Conservation (phyloP, 2,888 invertebrate species). For the Hemicrepidius hirtus region DNA sequence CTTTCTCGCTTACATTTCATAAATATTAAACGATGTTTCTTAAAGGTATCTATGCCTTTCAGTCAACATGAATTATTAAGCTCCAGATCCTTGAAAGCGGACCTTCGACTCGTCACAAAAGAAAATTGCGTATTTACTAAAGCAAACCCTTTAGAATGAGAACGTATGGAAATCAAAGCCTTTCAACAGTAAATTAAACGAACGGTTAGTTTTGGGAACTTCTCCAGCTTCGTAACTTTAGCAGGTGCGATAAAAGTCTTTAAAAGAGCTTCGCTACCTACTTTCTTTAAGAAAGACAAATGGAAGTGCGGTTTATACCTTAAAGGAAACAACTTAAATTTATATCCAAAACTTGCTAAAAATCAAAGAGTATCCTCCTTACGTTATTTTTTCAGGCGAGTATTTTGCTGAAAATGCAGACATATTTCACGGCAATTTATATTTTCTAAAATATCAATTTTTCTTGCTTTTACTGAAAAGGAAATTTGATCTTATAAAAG, state of each 20-base stretch:
- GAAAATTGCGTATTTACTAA: not conserved
- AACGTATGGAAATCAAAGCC: not conserved
- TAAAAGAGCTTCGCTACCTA: not conserved
- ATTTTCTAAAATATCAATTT: slow-evolving; percentile 1
- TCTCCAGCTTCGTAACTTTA: not conserved
- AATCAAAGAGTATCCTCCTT: not conserved
- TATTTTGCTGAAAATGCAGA: too few species aligned
- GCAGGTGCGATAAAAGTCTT: slow-evolving; percentile 14
- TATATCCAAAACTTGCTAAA: not conserved
- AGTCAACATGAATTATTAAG: slow-evolving; percentile 13
- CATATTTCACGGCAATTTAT: not conserved
- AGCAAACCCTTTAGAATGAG: not conserved
- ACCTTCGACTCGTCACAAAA: not conserved
- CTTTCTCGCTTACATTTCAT: slow-evolving; percentile 2
- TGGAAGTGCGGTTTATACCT: not conserved
- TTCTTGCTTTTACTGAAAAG: not conserved
- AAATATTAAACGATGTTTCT: slow-evolving; percentile 8
- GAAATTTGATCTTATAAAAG: not conserved
- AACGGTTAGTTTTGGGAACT: not conserved
- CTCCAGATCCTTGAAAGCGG: not conserved
- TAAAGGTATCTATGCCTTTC: not conserved
- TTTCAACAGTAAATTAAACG: slow-evolving; percentile 1
- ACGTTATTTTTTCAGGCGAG: too few species aligned
- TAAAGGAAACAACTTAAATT: slow-evolving; percentile 1
- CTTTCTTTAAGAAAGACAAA: slow-evolving; percentile 16